phyloP scores from a whole-genome alignment of 2,113 vertebrate genomes.

The Tachycineta bicolor region DNA sequence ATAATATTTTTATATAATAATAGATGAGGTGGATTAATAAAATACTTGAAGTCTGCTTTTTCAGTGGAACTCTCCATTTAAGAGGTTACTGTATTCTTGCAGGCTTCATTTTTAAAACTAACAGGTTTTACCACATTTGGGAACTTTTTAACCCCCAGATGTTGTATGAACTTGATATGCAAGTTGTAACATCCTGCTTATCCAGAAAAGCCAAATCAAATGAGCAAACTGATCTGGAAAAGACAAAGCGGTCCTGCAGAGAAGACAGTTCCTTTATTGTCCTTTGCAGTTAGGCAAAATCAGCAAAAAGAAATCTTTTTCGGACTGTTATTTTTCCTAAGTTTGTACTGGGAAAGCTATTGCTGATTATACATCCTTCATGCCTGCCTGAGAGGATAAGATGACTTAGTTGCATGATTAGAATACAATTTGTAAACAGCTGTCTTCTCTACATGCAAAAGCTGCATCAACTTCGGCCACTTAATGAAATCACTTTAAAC shows the following conservation, averaged over 20 bases:
- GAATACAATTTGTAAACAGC: not conserved
- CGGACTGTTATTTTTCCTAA: not conserved
- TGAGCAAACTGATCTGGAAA: not conserved
- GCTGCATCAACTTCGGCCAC: not conserved
- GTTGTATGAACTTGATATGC: not conserved
- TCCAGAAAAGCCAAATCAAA: not conserved
- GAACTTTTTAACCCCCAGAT: not conserved
- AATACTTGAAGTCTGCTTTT: not conserved
- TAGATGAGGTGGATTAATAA: not conserved
- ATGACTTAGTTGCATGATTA: not conserved
- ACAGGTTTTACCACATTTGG: not conserved
- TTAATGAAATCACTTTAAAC: not conserved
- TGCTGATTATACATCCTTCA: not conserved
- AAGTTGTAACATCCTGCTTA: not conserved
- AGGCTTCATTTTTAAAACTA: not conserved
- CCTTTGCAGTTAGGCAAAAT: not conserved
- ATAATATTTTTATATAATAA: not conserved
- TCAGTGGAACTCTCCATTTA: not conserved
- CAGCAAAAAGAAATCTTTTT: not conserved
- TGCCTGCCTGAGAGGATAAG: not conserved
- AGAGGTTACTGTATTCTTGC: not conserved
- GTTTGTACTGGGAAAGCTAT: not conserved
- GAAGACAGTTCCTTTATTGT: not conserved
- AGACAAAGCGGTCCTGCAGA: not conserved
- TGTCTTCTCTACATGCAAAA: not conserved